Evolutionary conservation across 2,113 vertebrate genomes (phyloP), one percentile per base, ranked within the genome.

Genomic region (Menura novaehollandiae): DNA sequence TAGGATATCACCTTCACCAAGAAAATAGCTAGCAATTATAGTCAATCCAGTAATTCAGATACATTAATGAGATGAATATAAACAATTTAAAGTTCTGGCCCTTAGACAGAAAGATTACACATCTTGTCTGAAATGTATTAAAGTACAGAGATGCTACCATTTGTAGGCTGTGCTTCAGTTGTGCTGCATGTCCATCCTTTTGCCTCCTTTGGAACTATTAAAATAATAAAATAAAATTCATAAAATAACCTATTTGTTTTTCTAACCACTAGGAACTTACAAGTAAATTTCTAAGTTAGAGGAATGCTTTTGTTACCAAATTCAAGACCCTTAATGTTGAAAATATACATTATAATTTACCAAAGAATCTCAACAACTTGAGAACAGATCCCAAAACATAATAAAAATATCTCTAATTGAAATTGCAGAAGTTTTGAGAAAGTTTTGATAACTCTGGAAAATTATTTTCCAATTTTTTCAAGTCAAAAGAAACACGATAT

Each of bases 261-360:
- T 93, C 30, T 87, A 87, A 91, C 46, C 87, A 39, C 28, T 83
- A 85, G 11, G 51, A 72, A 81, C 47, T 92, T 87, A 77, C 14
- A 93, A 91, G 23, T 68, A 51, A 66, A 95, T 68, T 76, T 82
- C n/a, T 72, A 68, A 89, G 43, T 55, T 83, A 81, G 92, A 96
- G 89, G 19, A 39, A 62, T 35, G n/a, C n/a, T n/a, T 30, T 78
- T n/a, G 30, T 19, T 83, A 85, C 30, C 69, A 85, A 92, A 72
- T 52, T 64, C n/a, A 85, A 52, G 39, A 13, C 51, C 37, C 23
- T 89, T 78, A n/a, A 41, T 26, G 3, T 22, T 52, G 21, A 89
- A 89, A 49, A 68, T 68, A 15, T 10, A 23, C 5, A 5, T 46
- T 88, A 33, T 49, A 13, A 68, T 66, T 92, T 67, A 51, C 47